Percentiles rank a stretch among this genome's conserved stretches.
phyloP scores from a whole-genome alignment of 1,140 invertebrate genomes.

The Dendrolimus punctatus region DNA sequence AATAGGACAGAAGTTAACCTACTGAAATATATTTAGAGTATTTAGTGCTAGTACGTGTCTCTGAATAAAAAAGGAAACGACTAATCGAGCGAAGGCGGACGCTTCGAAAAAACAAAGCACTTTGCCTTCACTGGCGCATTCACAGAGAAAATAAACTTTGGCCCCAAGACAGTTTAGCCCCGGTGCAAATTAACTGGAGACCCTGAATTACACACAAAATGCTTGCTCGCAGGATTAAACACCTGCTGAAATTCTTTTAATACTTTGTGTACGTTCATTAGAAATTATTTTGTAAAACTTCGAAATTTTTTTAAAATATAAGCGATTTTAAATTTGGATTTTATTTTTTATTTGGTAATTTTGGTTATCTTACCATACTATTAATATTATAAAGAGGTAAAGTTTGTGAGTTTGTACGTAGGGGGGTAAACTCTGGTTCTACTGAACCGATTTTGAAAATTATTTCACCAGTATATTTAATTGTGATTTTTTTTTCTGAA shows the following conservation, averaged over 20 bases:
- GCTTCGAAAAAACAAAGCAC: conserved; percentile 41
- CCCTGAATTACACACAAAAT: conserved; percentile 25
- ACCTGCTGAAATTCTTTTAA: conserved; percentile 12
- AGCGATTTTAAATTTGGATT: too few species aligned
- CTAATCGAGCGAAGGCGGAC: conserved; percentile 35
- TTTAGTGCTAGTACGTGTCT: conserved; percentile 26
- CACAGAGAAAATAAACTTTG: conserved; percentile 42
- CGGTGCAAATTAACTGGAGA: conserved; percentile 36
- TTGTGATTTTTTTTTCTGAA: too few species aligned
- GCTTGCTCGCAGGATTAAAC: conserved; percentile 22
- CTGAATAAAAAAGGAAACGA: conserved; percentile 34
- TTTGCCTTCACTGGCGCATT: conserved; percentile 31
- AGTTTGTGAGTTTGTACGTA: too few species aligned
- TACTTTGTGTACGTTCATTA: conserved; percentile 5
- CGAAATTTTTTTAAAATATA: too few species aligned
- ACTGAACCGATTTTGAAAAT: too few species aligned
- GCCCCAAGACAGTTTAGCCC: conserved; percentile 37
- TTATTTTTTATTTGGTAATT: too few species aligned
- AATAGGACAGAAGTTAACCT: too few species aligned
- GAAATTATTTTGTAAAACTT: too few species aligned
- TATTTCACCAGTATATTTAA: too few species aligned
- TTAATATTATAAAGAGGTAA: too few species aligned
- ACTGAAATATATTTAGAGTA: conserved; percentile 5
- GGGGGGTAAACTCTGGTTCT: too few species aligned
- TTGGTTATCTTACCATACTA: too few species aligned